Evolutionary conservation across 2,113 vertebrate genomes (phyloP), one percentile per base, ranked within the genome.

Genomic region (Lamprotornis superbus): DNA sequence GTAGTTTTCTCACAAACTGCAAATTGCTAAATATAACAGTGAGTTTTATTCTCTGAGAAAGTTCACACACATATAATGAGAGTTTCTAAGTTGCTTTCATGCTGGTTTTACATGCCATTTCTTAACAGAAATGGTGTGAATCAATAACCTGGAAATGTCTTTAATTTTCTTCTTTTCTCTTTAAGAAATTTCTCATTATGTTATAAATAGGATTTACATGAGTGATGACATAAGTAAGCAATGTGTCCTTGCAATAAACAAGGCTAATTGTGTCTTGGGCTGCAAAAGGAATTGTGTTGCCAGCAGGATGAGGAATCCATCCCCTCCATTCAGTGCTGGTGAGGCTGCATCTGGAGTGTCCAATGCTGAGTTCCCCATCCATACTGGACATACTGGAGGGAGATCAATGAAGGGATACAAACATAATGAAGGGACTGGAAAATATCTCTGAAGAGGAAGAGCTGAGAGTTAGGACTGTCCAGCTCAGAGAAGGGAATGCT

Each of bases 251-350:
- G 12, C 13, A 46, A 10, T 17, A 31, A 55, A 79, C 35, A 39
- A 21, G 3, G 6, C 4, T 78, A 40, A 33, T 17, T 6, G 3
- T 28, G 21, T 33, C 35, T 19, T 49, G 35, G 10, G 25, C 19
- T 89, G 25, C 59, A 30, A 25, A 65, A 52, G 12, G 27, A 61
- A 15, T 4, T 7, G 3, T 33, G 9, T 16, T 63, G 8, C 23
- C 39, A 52, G 6, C 33, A 49, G 23, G 13, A 20, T 0, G 2
- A 78, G 6, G 15, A 8, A 39, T 40, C 46, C 22, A 33, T 50
- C 2, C 10, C 2, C 4, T 47, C 73, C 30, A 11, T 11, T 70
- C 19, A 37, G 9, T 0, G 1, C 25, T 65, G 15, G 6, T 40
- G 24, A 37, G 25, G 19, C 10, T 27, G 9, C 30, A 21, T 4